phyloP scores from a whole-genome alignment of 35 echinoderm and acorn worm genomes.

The Ophioderma brevispina region DNA sequence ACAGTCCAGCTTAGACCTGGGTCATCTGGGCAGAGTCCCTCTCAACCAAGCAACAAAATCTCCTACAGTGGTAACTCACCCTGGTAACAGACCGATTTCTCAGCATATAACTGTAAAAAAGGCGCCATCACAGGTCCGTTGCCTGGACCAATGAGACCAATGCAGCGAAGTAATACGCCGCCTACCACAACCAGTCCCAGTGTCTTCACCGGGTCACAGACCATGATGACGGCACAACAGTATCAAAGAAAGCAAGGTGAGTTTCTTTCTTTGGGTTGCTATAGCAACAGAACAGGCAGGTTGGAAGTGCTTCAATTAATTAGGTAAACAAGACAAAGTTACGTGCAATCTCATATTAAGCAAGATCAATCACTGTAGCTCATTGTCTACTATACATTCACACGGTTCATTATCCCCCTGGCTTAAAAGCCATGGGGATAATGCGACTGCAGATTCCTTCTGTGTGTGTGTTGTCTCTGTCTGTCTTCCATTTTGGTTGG shows the following conservation, averaged over 20 bases:
- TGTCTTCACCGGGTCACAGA: background rate
- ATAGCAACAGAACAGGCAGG: no score
- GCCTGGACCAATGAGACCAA: background rate
- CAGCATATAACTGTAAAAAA: background rate
- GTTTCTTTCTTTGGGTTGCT: no score
- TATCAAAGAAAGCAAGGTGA: background rate
- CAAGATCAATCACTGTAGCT: no score
- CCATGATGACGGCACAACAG: background rate
- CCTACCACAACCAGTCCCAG: background rate
- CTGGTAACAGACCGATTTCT: background rate
- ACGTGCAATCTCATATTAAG: no score
- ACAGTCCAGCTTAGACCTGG: background rate
- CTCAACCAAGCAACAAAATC: background rate
- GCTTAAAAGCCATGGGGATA: no score
- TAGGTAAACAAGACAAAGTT: no score
- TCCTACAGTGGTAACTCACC: background rate
- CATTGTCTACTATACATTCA: no score
- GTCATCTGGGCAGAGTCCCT: background rate
- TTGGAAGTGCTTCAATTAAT: no score
- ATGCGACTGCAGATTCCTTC: no score
- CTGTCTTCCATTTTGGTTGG: no score
- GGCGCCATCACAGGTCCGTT: background rate
- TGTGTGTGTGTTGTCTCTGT: no score
- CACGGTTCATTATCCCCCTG: no score
- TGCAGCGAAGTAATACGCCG: background rate